phyloP scores from a whole-genome alignment of 2,113 vertebrate genomes.

The Lates calcarifer region DNA sequence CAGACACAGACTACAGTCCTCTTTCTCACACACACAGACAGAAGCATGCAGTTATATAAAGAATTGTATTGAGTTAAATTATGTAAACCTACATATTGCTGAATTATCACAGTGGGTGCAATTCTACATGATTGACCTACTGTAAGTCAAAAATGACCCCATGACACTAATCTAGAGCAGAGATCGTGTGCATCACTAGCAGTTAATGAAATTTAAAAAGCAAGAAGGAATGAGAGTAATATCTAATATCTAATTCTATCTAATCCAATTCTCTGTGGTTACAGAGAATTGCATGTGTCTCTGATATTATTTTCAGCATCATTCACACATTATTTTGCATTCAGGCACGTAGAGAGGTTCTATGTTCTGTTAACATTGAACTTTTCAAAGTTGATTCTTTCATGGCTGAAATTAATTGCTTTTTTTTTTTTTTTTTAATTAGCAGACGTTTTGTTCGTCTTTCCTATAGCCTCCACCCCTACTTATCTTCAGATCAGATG shows the following conservation, averaged over 20 bases:
- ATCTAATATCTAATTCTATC: slow-evolving; percentile 51
- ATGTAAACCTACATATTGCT: neutral
- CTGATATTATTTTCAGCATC: slow-evolving; percentile 64
- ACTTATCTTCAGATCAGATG: slow-evolving; percentile 35
- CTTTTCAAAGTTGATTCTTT: slow-evolving; percentile 43
- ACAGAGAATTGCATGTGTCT: slow-evolving; percentile 37
- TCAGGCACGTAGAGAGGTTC: slow-evolving; percentile 28
- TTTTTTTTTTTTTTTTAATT: slow-evolving; percentile 58
- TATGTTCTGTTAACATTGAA: slow-evolving; percentile 43
- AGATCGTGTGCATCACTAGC: slow-evolving; percentile 15
- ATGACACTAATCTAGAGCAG: slow-evolving; percentile 4
- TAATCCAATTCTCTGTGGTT: slow-evolving; percentile 53
- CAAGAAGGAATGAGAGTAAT: slow-evolving; percentile 29
- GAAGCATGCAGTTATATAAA: neutral
- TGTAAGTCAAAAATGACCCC: slow-evolving; percentile 3
- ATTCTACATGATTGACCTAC: neutral
- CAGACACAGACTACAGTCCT: neutral
- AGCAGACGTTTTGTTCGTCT: slow-evolving; percentile 22
- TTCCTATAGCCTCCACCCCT: neutral
- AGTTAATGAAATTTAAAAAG: slow-evolving; percentile 51
- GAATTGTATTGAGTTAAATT: neutral
- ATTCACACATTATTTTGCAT: slow-evolving; percentile 46
- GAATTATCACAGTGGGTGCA: neutral
- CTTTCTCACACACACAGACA: neutral
- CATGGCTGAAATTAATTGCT: slow-evolving; percentile 37